Evolutionary conservation across 2,888 invertebrate species (phyloP), one percentile per base, ranked within the genome.

Genomic region (Microctonus brassicae): DNA sequence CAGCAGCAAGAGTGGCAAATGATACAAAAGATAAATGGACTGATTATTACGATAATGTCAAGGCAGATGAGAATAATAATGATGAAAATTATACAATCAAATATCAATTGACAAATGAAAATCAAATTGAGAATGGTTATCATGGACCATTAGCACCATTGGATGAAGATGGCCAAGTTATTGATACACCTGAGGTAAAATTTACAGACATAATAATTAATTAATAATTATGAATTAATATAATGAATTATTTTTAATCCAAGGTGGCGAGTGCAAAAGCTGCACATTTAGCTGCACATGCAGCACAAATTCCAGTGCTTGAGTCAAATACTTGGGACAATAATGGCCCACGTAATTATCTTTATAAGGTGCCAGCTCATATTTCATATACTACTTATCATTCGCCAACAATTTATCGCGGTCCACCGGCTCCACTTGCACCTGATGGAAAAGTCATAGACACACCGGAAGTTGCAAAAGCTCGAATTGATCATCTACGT

Each of bases 211-310:
- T 29, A 17, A 47, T 17, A 29, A 34, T 4, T 2, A n/a, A 66
- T 34, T 9, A 11, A 13, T 33, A 13, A 70, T 29, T 13, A n/a
- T 24, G 4, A 29, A 20, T 53, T 0, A 33, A 64, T 29, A 11
- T 26, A 2, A 2, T 10, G n/a, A 55, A 55, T 20, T 6, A 13
- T 42, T 11, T 26, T 39, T 10, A 69, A 57, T 70, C 4, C n/a
- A 47, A 87, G 84, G 89, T 89, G 20, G 84, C 83, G 9, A 86
- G 86, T 68, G 89, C 89, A 26, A 88, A 88, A 75, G 87, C 86
- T 29, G 87, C 87, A n/a, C 89, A 88, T 79, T 78, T 87, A 11
- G 81, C 83, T 3, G 85, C 86, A 17, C 85, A 84, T 70, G 86
- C 47, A 1, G 47, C 85, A 9, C 80, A 84, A 57, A 87, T 84